Percentiles rank a stretch among this genome's conserved stretches.
Conservation (phyloP, 2,888 invertebrate species). For the Caenorhabditis panamensis region DNA sequence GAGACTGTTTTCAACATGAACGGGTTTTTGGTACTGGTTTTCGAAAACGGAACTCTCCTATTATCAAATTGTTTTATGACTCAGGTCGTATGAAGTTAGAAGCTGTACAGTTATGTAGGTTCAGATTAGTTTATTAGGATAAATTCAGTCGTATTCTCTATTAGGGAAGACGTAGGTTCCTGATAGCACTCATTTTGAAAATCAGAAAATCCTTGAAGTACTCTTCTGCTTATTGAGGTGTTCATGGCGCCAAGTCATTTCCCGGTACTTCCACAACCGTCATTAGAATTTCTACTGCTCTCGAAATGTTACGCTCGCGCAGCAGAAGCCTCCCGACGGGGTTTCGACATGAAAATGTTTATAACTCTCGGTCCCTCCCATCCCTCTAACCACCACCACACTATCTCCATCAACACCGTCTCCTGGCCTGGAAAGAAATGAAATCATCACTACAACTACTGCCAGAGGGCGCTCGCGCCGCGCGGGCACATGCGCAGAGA, state of each 20-base stretch:
- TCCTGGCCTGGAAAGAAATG: conserved; percentile 5
- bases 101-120: no score
- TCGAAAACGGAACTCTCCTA: background rate
- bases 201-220: no score
- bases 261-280: no score
- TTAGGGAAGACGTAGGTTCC: no score
- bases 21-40: conserved; percentile 1
- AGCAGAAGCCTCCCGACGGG: conserved; percentile 5
- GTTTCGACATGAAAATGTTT: conserved; percentile 19
- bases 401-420: conserved; percentile 8
- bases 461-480: background rate
- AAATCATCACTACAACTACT: background rate
- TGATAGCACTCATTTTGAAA: no score
- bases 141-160: no score
- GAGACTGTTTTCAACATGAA: background rate
- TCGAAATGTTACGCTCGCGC: background rate
- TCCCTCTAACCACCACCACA: background rate
- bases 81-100: no score
- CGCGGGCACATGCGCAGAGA: background rate
- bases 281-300: no score
- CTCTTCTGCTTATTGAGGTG: no score
- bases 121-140: no score
- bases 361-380: conserved; percentile 16
- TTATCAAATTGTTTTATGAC: background rate
- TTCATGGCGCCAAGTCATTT: no score